Evolutionary conservation across 2,797 vertebrate species (phyloP).

Genomic region (Vireo griseus): DNA sequence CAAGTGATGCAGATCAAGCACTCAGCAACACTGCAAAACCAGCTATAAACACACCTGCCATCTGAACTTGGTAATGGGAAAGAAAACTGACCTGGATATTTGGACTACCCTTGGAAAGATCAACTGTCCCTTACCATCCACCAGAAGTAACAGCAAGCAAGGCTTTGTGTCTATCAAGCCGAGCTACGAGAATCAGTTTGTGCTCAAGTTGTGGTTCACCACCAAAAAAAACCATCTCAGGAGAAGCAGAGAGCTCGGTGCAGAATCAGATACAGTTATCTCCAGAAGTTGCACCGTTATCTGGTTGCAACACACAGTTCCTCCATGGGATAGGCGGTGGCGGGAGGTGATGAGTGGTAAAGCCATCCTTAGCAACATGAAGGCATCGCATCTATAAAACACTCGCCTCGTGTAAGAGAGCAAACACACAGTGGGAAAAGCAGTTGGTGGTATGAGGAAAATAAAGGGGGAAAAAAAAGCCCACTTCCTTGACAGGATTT

Average conservation of each 20-base stretch:
- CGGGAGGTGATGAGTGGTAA: background rate
- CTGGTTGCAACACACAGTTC: background rate
- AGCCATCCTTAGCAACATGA: background rate
- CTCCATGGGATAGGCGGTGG: accelerated
- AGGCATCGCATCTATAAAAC: background rate
- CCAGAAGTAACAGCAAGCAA: background rate
- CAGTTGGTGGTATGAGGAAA: background rate
- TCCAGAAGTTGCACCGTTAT: background rate
- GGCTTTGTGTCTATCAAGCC: accelerated
- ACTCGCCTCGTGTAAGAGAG: background rate
- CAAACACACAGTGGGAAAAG: background rate
- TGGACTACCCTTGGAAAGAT: background rate
- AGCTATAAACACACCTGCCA: background rate
- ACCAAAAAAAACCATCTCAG: background rate
- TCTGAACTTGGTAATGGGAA: background rate
- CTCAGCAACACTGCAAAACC: conserved; percentile 22
- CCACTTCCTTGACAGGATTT: background rate
- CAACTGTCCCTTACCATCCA: background rate
- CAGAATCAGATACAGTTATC: background rate
- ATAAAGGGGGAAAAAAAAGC: background rate
- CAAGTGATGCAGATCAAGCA: background rate
- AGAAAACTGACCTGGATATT: background rate
- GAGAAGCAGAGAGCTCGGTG: background rate
- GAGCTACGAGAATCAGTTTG: background rate
- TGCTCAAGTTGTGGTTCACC: background rate